Evolutionary conservation across 2,113 vertebrate genomes (phyloP).

Genomic region (Myotis brandtii): DNA sequence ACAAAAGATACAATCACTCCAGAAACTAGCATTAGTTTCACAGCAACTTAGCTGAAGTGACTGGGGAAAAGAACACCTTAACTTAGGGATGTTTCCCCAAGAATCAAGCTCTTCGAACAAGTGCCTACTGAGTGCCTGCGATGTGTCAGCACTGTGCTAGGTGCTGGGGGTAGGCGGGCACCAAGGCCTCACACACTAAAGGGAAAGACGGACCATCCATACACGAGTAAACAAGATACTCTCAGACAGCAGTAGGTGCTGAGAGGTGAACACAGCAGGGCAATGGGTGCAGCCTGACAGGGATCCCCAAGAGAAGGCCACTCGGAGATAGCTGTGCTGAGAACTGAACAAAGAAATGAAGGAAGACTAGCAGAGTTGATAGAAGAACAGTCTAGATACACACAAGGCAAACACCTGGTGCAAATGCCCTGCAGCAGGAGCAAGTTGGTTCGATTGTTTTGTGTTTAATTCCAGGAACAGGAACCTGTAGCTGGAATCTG

Average conservation of each 20-base stretch:
- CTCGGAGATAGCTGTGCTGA: background rate
- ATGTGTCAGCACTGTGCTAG: background rate
- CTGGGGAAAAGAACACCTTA: background rate
- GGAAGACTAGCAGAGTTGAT: background rate
- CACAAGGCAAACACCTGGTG: background rate
- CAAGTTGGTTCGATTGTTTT: background rate
- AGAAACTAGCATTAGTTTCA: background rate
- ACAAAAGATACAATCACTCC: background rate
- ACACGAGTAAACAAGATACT: too few relatives aligned
- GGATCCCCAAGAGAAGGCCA: background rate
- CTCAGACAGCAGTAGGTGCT: background rate
- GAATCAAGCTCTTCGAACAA: background rate
- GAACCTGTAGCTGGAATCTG: background rate
- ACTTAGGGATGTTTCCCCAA: background rate
- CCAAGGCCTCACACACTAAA: fast-evolving
- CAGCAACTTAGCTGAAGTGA: background rate
- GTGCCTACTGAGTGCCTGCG: background rate
- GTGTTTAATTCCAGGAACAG: background rate
- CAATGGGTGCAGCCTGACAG: background rate
- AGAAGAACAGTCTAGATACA: background rate
- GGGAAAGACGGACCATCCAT: fast-evolving
- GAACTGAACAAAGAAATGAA: background rate
- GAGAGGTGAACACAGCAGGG: too few relatives aligned
- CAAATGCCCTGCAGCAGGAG: background rate
- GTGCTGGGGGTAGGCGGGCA: fast-evolving